Evolutionary conservation across 1,140 invertebrate species (phyloP).

Genomic region (Drosophila cardini): DNA sequence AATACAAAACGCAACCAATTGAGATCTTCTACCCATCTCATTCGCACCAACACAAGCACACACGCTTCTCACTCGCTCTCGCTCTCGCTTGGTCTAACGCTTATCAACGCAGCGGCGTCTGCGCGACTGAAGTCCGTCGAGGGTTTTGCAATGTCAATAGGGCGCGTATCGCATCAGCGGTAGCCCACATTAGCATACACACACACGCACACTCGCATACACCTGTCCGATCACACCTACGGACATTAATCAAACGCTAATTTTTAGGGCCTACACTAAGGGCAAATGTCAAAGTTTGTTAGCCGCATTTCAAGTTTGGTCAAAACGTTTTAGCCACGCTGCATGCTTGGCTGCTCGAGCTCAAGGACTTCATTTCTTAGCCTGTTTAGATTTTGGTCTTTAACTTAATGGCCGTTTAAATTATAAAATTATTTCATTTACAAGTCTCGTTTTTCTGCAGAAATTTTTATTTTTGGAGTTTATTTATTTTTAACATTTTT

Average conservation of each 20-base stretch:
- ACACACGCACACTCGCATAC: conserved; percentile 10
- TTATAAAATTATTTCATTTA: conserved; percentile 38
- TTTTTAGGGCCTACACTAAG: conserved; percentile 27
- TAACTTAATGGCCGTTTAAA: conserved; percentile 37
- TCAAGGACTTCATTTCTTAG: conserved; percentile 64
- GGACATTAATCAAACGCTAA: conserved; percentile 19
- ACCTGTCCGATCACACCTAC: conserved; percentile 13
- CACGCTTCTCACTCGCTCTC: not conserved
- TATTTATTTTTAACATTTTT: conserved; percentile 35
- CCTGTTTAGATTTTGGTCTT: conserved; percentile 16
- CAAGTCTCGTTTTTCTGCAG: conserved; percentile 28
- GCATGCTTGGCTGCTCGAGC: conserved; percentile 53
- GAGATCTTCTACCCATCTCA: conserved; percentile 5
- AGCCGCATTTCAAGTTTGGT: conserved; percentile 26
- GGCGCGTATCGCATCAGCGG: conserved; percentile 26
- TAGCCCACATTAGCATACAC: conserved; percentile 53
- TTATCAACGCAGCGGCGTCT: conserved; percentile 33
- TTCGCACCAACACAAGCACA: not conserved
- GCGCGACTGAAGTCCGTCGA: conserved; percentile 31
- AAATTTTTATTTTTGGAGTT: not conserved
- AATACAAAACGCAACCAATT: conserved; percentile 6
- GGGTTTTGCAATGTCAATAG: conserved; percentile 78
- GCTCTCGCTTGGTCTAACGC: conserved; percentile 16
- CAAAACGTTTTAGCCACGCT: conserved; percentile 43
- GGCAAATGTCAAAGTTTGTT: conserved; percentile 63